Conservation (phyloP, 2,797 vertebrate species). For the Myotis myotis region DNA sequence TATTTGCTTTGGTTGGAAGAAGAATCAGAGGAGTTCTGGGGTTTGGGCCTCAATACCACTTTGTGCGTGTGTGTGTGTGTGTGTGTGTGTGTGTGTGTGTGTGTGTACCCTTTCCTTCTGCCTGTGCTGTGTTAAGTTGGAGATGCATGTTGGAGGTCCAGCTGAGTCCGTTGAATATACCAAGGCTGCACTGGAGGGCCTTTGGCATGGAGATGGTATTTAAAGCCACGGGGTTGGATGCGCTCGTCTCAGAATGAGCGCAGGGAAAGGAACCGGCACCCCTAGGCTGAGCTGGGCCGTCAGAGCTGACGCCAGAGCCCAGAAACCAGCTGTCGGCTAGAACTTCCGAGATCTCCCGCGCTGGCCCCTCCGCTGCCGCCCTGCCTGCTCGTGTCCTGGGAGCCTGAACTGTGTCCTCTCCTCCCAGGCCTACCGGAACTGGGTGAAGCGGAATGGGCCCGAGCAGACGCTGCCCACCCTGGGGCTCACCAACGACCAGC, state of each 20-base stretch:
- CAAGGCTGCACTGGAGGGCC: background rate
- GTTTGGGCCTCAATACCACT: background rate
- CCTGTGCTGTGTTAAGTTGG: background rate
- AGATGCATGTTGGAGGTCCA: background rate
- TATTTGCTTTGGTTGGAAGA: too few relatives aligned
- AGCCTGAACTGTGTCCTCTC: background rate
- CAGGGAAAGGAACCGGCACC: background rate
- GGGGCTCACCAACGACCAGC: constrained; percentile 94
- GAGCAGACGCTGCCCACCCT: constrained; percentile 92
- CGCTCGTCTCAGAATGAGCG: accelerated
- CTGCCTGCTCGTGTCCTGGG: accelerated
- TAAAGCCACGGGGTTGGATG: accelerated
- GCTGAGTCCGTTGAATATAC: background rate
- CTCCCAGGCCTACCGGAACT: constrained; percentile 95
- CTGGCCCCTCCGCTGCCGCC: accelerated
- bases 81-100: background rate
- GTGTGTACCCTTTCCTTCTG: accelerated
- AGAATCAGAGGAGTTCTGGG: background rate
- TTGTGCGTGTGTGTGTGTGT: background rate
- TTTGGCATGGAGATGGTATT: accelerated
- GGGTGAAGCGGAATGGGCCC: constrained; percentile 92
- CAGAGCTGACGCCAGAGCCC: background rate
- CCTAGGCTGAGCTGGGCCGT: background rate
- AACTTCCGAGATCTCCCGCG: accelerated
- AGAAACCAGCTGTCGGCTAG: background rate